Percentiles rank a stretch among this genome's conserved stretches.
Conservation (phyloP, 2,888 invertebrate species). For the Rhabditoides inermis region DNA sequence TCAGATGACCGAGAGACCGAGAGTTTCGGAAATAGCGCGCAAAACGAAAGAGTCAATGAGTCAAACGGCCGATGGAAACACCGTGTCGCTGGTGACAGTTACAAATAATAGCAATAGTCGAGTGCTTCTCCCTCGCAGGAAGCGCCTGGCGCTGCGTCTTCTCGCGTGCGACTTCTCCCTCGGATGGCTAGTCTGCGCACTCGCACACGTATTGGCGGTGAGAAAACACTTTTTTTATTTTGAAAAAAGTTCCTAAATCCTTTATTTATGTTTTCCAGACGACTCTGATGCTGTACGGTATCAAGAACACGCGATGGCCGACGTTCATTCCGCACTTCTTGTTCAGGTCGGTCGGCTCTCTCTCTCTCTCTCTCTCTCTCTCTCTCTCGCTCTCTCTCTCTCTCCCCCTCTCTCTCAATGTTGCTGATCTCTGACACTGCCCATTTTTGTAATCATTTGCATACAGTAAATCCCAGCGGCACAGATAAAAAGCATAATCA, state of each 20-base stretch:
- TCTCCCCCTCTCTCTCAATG: slow-evolving; percentile 41
- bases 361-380: neutral
- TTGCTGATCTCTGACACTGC: no score
- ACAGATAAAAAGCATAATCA: no score
- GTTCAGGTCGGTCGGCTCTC: slow-evolving; percentile 17
- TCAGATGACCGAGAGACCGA: neutral
- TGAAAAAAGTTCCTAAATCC: neutral
- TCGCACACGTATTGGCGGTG: neutral
- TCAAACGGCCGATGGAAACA: neutral
- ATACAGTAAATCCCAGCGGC: no score
- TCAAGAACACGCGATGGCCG: slow-evolving; percentile 27
- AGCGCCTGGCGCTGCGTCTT: neutral
- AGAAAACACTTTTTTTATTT: neutral
- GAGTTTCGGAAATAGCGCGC: no score
- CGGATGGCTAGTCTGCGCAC: slow-evolving; percentile 34
- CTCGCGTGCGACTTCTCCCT: slow-evolving; percentile 26
- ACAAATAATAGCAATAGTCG: no score
- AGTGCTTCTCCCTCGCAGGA: no score
- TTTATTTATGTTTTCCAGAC: slow-evolving; percentile 27
- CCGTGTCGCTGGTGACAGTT: no score
- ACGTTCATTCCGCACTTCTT: slow-evolving; percentile 42
- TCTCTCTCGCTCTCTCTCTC: slow-evolving; percentile 28
- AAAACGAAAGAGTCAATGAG: neutral
- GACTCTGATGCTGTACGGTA: slow-evolving; percentile 41
- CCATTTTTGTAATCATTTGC: no score